These are phyloP conservation scores for Batillaria attramentaria DNA, from an alignment of 1,140 invertebrate species.

Conservation along the genomic window DNA sequence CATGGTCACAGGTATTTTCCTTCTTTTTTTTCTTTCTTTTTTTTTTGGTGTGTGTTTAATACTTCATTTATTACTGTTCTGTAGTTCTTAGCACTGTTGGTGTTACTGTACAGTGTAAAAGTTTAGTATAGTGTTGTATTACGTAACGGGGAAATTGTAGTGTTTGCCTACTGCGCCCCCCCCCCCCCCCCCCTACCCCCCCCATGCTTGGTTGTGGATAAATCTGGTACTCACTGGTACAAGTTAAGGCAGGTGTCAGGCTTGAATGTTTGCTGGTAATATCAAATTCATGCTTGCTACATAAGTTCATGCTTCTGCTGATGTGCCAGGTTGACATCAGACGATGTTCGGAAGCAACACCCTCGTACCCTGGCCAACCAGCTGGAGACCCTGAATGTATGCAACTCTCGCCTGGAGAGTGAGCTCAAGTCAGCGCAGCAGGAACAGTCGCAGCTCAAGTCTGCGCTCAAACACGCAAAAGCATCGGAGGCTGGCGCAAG, in stretches of 20 bases:
- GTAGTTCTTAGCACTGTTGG: not conserved
- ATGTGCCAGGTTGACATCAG: constrained; percentile 52
- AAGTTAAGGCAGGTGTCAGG: too few species aligned
- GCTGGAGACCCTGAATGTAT: constrained; percentile 43
- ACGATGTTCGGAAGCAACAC: constrained; percentile 56
- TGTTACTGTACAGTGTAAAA: not conserved
- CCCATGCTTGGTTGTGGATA: too few species aligned
- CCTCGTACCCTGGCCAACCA: constrained; percentile 55
- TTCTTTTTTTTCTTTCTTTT: constrained; percentile 18
- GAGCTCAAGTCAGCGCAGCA: constrained; percentile 32
- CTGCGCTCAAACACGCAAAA: constrained; percentile 38
- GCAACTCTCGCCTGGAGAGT: constrained; percentile 38
- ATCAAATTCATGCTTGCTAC: not conserved
- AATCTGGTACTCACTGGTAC: too few species aligned
- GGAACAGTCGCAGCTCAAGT: constrained; percentile 36
- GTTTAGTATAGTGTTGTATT: not conserved
- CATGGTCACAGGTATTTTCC: constrained; percentile 41
- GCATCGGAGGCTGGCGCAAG: not conserved
- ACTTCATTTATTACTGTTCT: not conserved
- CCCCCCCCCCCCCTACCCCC: too few species aligned
- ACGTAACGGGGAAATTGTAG: too few species aligned
- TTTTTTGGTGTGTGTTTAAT: constrained; percentile 1
- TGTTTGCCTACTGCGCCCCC: too few species aligned
- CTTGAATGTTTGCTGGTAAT: too few species aligned
- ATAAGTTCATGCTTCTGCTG: not conserved